Evolutionary conservation across 2,113 vertebrate species (phyloP).

Genomic region (Hemicordylus capensis): DNA sequence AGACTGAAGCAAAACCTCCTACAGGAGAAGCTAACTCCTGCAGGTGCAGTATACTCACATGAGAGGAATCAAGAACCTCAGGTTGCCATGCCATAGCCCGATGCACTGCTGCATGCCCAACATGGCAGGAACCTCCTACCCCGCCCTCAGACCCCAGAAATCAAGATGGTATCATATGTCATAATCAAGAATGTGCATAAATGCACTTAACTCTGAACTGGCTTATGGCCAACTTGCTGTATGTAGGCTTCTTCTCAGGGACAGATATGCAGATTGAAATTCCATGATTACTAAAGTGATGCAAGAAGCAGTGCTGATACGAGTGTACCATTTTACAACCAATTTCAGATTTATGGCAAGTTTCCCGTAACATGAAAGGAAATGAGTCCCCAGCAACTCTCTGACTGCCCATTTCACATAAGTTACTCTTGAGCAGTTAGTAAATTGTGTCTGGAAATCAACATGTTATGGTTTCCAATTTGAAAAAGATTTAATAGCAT

Average conservation of each 20-base stretch:
- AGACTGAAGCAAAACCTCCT: not conserved
- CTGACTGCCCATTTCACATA: slow-evolving; percentile 24
- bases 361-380: slow-evolving; percentile 38
- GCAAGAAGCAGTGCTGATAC: not conserved
- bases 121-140: not conserved
- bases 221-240: not conserved
- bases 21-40: not conserved
- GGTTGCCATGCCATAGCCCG: not conserved
- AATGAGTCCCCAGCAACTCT: slow-evolving; percentile 19
- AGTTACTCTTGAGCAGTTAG: slow-evolving; percentile 38
- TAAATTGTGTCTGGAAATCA: slow-evolving; percentile 41
- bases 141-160: not conserved
- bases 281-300: not conserved
- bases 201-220: not conserved
- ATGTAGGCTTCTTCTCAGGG: not conserved
- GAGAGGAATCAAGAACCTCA: not conserved
- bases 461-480: slow-evolving; percentile 17
- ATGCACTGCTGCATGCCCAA: no score
- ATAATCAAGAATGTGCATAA: not conserved
- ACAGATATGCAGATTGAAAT: not conserved
- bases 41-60: not conserved
- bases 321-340: slow-evolving; percentile 41
- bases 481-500: slow-evolving; percentile 20
- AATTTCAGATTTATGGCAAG: slow-evolving; percentile 43
- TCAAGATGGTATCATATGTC: not conserved